Base-by-base conservation (phyloP, 2,113 vertebrate species). In the Sclerurus mexicanus region DNA sequence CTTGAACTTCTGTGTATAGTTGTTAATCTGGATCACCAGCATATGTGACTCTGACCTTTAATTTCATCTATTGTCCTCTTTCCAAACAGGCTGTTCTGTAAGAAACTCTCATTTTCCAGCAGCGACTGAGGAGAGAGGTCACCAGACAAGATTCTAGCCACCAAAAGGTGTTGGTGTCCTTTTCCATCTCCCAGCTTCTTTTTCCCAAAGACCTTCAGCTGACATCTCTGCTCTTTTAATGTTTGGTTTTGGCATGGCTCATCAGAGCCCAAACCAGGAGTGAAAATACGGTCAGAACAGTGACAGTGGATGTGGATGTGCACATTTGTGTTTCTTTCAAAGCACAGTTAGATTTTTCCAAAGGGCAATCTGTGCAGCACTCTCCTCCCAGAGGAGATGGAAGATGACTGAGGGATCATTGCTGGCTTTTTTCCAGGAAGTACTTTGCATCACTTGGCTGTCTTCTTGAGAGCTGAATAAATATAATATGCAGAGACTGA, bases 401-500 rank as follows among this genome's bases (percentile, higher is more conserved):
- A 96, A 87, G 90, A 90, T 86, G 72, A 82, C 83, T 55, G 37
- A 68, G 90, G 40, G 24, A 93, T 92, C 59, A 67, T 47, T 89
- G 86, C 91, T 87, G 91, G 60, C 50, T 81, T 79, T 92, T 89
- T 90, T 90, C 76, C 86, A 92, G 81, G 50, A 88, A 84, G 76
- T 84, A 67, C 46, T 95, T 80, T 90, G 22, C 56, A 95, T 92
- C 91, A 67, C 89, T 95, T 95, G 72, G 10, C 52, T 84, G 83
- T 47, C 39, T 87, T 53, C 68, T 94, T 81, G 76, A 67, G 72
- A 93, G 59, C 90, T 77, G 83, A 82, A 89, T 92, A 86, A 93
- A 74, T 82, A 79, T 80, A 67, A 52, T 84, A 21, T 89, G 63
- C 76, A 90, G 90, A 95, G 52, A 39, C 90, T 86, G 83, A 93